Percentiles rank a stretch among this genome's conserved stretches.
These are phyloP conservation scores for Synanthedon vespiformis DNA, from an alignment of 2,888 invertebrate genomes.

Conservation along the genomic window DNA sequence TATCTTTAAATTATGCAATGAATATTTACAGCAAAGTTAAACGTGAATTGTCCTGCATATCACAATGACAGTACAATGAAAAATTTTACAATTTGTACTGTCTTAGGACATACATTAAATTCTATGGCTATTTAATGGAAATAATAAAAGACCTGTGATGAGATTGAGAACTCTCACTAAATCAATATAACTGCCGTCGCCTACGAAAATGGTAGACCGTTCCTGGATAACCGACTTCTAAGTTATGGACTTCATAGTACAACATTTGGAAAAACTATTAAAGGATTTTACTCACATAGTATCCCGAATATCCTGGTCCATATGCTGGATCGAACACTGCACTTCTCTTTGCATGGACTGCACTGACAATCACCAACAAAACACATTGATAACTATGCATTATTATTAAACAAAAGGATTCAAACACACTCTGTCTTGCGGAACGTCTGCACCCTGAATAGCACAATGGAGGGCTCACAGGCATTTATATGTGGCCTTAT, in stretches of 20 bases:
- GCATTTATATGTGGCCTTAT: slow-evolving; percentile 67
- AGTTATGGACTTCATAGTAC: not conserved
- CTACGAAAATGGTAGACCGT: too few relatives aligned
- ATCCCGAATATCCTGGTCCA: slow-evolving; percentile 62
- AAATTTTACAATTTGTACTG: too few relatives aligned
- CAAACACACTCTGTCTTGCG: slow-evolving; percentile 28
- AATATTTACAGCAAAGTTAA: too few relatives aligned
- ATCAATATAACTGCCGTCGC: too few relatives aligned
- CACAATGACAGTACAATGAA: too few relatives aligned
- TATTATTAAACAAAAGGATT: slow-evolving; percentile 8
- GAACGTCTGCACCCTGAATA: slow-evolving; percentile 45
- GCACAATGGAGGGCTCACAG: slow-evolving; percentile 44
- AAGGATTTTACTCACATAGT: slow-evolving; percentile 68
- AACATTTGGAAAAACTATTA: not conserved
- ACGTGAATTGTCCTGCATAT: too few relatives aligned
- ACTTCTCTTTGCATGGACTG: slow-evolving; percentile 29
- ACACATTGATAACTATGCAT: slow-evolving; percentile 42
- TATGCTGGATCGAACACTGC: slow-evolving; percentile 43
- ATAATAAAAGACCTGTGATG: too few relatives aligned
- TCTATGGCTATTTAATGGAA: too few relatives aligned
- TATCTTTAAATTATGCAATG: too few relatives aligned
- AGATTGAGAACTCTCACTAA: too few relatives aligned
- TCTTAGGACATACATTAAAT: too few relatives aligned
- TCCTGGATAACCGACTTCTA: too few relatives aligned
- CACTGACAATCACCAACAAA: slow-evolving; percentile 29